Percentiles rank a stretch among this genome's conserved stretches.
Evolutionary conservation across 2,113 vertebrate genomes (phyloP).

Genomic region (Rhegmatorhina hoffmannsi): DNA sequence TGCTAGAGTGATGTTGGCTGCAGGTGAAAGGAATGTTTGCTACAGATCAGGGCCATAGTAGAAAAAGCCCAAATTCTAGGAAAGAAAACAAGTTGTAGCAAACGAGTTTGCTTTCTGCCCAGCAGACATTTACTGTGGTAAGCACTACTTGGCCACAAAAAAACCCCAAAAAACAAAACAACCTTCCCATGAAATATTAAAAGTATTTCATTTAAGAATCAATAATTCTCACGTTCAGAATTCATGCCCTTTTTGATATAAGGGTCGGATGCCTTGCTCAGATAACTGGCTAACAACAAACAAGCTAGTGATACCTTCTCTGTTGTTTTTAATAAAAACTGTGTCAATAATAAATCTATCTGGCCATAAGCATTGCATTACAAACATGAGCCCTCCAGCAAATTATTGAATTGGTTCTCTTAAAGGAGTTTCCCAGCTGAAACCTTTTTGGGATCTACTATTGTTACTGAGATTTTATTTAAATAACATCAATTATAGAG

Average conservation of each 20-base stretch:
- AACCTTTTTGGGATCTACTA: neutral
- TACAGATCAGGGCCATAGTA: neutral
- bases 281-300: neutral
- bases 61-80: neutral
- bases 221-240: neutral
- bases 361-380: neutral
- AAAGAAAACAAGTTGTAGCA: neutral
- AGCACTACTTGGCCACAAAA: neutral
- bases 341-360: slow-evolving; percentile 20
- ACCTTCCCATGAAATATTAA: neutral
- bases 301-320: neutral
- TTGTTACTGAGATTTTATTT: neutral
- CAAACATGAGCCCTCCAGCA: neutral
- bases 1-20: neutral
- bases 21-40: neutral
- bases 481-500: neutral
- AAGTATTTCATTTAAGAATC: neutral
- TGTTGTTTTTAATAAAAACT: slow-evolving; percentile 4
- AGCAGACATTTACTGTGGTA: neutral
- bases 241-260: neutral
- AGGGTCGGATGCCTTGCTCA: neutral
- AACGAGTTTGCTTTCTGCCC: neutral
- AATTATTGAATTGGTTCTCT: neutral
- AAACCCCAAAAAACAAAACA: neutral
- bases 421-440: neutral